Evolutionary conservation across 2,888 invertebrate genomes (phyloP).

Genomic region (Dichetophora obliterata): DNA sequence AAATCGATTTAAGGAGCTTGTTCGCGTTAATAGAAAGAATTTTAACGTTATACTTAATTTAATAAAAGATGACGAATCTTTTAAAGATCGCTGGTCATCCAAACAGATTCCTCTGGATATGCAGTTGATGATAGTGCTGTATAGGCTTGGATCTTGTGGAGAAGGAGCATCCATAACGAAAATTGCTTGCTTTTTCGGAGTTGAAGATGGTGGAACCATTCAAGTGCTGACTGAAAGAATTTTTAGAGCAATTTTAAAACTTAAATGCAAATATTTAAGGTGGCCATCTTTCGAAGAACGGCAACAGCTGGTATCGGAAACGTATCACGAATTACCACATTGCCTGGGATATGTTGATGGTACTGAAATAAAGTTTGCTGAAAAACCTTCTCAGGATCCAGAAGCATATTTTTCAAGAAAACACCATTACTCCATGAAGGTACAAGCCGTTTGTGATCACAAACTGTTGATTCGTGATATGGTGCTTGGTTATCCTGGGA

Average conservation of each 20-base stretch:
- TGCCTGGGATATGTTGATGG: slow-evolving; percentile 44
- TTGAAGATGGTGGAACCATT: slow-evolving; percentile 1
- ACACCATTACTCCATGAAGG: slow-evolving; percentile 42
- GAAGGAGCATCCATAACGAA: background rate
- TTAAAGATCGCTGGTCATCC: background rate
- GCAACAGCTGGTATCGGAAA: slow-evolving; percentile 29
- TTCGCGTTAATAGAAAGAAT: background rate
- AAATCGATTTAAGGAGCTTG: background rate
- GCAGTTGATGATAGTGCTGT: background rate
- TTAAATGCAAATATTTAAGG: slow-evolving; percentile 25
- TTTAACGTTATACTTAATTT: background rate
- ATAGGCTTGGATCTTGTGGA: background rate
- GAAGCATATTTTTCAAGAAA: slow-evolving; percentile 41
- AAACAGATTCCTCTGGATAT: background rate
- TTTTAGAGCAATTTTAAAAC: slow-evolving; percentile 4
- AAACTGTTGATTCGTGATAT: no score
- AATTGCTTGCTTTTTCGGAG: background rate
- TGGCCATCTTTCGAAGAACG: slow-evolving; percentile 35
- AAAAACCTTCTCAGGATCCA: slow-evolving; percentile 34
- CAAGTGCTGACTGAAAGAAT: background rate
- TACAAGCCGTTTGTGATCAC: slow-evolving; percentile 26
- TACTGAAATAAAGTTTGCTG: slow-evolving; percentile 33
- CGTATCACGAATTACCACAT: slow-evolving; percentile 33
- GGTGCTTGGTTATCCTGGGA: slow-evolving; percentile 11
- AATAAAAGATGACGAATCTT: background rate